phyloP scores from a whole-genome alignment of 2,113 vertebrate genomes.

The Maccullochella peelii region DNA sequence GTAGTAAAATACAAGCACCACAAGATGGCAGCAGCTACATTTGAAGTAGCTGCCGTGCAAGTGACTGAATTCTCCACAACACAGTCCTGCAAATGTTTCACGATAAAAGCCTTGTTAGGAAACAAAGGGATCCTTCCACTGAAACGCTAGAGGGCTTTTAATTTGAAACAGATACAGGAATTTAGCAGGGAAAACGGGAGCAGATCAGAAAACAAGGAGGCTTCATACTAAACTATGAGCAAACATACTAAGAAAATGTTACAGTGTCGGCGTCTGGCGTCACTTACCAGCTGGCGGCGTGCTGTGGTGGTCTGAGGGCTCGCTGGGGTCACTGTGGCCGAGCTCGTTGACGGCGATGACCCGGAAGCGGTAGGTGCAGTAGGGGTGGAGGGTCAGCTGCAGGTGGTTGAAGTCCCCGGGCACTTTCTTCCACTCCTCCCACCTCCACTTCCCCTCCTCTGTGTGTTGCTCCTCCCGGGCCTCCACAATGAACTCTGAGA shows the following conservation, averaged over 20 bases:
- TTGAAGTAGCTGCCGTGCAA: no score
- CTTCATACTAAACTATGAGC: no score
- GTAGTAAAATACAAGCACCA: neutral
- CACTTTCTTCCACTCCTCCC: slow-evolving; percentile 74
- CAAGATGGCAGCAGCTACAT: neutral
- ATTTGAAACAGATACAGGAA: no score
- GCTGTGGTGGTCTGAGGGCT: slow-evolving; percentile 56
- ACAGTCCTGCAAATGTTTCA: no score
- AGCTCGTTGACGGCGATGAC: slow-evolving; percentile 85
- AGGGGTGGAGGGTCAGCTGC: slow-evolving; percentile 83
- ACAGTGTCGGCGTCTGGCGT: no score
- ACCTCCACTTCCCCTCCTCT: slow-evolving; percentile 63
- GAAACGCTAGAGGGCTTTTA: no score
- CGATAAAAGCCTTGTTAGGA: no score
- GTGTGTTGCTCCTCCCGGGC: slow-evolving; percentile 79
- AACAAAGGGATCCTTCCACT: no score
- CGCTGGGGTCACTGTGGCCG: slow-evolving; percentile 82
- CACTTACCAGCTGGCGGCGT: slow-evolving; percentile 74
- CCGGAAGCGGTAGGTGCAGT: slow-evolving; percentile 86
- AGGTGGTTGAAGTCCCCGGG: slow-evolving; percentile 79
- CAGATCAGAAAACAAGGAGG: no score
- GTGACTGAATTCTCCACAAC: no score
- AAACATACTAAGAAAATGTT: no score
- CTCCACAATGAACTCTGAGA: slow-evolving; percentile 84
- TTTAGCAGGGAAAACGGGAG: no score